phyloP scores from a whole-genome alignment of 2,797 vertebrate species.

The Menidia menidia region DNA sequence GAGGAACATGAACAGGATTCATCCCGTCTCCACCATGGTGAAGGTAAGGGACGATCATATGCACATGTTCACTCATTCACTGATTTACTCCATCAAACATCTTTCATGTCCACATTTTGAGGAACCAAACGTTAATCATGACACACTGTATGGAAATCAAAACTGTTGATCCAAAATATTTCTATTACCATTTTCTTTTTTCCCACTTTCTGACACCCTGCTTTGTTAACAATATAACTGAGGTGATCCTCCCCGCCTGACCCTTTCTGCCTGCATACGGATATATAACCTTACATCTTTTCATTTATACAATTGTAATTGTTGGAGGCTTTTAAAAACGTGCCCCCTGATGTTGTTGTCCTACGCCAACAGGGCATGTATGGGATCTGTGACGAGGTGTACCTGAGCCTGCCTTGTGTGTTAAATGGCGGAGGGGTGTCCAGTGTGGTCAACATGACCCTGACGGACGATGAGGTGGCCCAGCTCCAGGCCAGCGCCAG shows the following conservation, averaged over 20 bases:
- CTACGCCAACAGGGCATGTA: constrained; percentile 87
- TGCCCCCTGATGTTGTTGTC: constrained; percentile 4
- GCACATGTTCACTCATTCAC: neutral
- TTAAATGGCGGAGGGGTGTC: constrained; percentile 87
- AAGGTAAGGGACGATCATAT: constrained; percentile 80
- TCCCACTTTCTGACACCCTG: too few species aligned
- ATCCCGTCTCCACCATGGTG: constrained; percentile 95
- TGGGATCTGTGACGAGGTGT: constrained; percentile 91
- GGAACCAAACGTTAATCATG: too few species aligned
- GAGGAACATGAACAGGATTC: constrained; percentile 90
- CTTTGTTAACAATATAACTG: too few species aligned
- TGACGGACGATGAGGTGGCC: constrained; percentile 89
- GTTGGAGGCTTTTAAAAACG: too few species aligned
- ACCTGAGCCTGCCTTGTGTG: constrained; percentile 92
- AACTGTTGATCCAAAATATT: too few species aligned
- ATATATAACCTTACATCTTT: too few species aligned
- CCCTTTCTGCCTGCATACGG: too few species aligned
- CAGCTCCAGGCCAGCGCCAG: constrained; percentile 90
- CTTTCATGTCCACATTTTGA: too few species aligned
- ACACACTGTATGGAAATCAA: too few species aligned
- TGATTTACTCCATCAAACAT: neutral
- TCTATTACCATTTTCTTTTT: too few species aligned
- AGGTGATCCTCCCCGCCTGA: too few species aligned
- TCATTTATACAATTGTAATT: too few species aligned
- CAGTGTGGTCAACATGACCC: constrained; percentile 93